Conservation (phyloP, 2,888 invertebrate genomes). For the Apantesis nais region DNA sequence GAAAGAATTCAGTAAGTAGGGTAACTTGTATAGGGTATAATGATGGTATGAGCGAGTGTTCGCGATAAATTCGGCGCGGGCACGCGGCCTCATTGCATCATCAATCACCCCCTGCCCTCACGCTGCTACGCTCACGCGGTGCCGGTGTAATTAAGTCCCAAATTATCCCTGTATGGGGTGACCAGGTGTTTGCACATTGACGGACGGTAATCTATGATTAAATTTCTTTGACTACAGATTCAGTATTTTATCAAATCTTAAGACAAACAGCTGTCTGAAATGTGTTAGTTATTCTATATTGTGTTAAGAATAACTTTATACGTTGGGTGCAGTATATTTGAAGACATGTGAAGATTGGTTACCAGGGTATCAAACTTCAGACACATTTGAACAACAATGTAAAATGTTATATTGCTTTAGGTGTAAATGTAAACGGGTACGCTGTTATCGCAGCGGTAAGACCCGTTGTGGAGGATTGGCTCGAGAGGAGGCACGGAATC, state of each 20-base stretch:
- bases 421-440: too few species aligned
- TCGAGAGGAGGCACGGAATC: too few species aligned
- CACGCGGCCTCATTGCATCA: slow-evolving; percentile 56
- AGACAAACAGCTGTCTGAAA: too few species aligned
- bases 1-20: slow-evolving; percentile 2
- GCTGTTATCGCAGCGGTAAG: too few species aligned
- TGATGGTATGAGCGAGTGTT: slow-evolving; percentile 37
- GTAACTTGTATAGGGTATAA: slow-evolving; percentile 6
- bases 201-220: not conserved
- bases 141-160: slow-evolving; percentile 63
- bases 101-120: slow-evolving; percentile 56
- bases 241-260: too few species aligned
- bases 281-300: not conserved
- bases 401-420: not conserved
- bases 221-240: not conserved
- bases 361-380: not conserved
- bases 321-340: too few species aligned
- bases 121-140: slow-evolving; percentile 34
- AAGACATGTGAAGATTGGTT: not conserved
- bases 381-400: not conserved
- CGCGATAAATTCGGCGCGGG: slow-evolving; percentile 53
- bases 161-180: slow-evolving; percentile 54
- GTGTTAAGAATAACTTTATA: not conserved
- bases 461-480: too few species aligned
- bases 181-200: slow-evolving; percentile 29